phyloP scores from a whole-genome alignment of 2,113 vertebrate species.

The Leucopsar rothschildi region DNA sequence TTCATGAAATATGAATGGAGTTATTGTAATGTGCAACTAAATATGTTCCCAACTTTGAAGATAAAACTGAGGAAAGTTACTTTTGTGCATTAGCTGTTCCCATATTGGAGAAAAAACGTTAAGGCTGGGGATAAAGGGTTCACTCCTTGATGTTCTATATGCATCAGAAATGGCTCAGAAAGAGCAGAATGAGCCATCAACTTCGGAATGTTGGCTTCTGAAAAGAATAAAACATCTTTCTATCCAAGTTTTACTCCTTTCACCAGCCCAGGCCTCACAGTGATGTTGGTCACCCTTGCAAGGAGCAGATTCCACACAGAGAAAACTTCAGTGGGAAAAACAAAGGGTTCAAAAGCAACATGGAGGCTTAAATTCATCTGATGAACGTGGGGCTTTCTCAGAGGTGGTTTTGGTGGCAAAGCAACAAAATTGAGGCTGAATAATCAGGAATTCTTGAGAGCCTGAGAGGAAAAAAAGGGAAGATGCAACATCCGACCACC shows the following conservation, averaged over 20 bases:
- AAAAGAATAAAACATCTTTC: neutral
- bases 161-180: neutral
- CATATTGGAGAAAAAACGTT: neutral
- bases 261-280: neutral
- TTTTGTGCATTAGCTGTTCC: neutral
- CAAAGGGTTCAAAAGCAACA: neutral
- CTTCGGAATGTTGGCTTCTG: neutral
- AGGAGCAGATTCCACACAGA: neutral
- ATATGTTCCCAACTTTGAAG: neutral
- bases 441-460: neutral
- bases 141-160: neutral
- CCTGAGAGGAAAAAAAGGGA: neutral
- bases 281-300: neutral
- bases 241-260: neutral
- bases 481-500: neutral
- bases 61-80: constrained; percentile 14
- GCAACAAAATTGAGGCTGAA: neutral
- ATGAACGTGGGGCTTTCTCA: neutral
- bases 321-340: neutral
- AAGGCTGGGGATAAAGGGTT: neutral
- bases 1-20: constrained; percentile 26
- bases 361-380: neutral
- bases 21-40: constrained; percentile 16
- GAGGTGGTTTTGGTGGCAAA: neutral
- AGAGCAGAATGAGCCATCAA: neutral